A percentile compares a stretch with the other conserved stretches of the same genome.
These are phyloP conservation scores for Eupeodes luniger DNA, from an alignment of 2,888 invertebrate genomes.

Conservation along the genomic window DNA sequence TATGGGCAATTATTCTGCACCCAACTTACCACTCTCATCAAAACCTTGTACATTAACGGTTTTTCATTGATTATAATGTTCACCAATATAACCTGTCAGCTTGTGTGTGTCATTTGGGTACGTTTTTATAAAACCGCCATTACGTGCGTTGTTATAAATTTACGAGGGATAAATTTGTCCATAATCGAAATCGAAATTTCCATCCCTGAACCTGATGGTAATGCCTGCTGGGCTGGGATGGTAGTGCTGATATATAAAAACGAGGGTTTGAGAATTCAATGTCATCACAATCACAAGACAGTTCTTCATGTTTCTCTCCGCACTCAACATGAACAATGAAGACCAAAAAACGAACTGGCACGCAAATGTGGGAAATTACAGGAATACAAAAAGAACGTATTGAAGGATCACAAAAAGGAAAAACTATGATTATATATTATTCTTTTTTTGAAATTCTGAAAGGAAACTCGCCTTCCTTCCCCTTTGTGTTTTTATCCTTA, in stretches of 20 bases:
- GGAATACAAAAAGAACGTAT: slow-evolving; percentile 26
- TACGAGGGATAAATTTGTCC: slow-evolving; percentile 39
- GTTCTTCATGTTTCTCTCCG: slow-evolving; percentile 34
- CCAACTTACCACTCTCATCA: slow-evolving; percentile 8
- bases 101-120: slow-evolving; percentile 1
- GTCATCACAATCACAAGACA: slow-evolving; percentile 65
- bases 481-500: neutral
- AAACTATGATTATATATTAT: slow-evolving; percentile 64
- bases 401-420: slow-evolving; percentile 54
- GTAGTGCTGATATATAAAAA: neutral
- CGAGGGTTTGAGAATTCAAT: slow-evolving; percentile 58
- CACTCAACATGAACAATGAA: neutral
- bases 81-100: slow-evolving; percentile 7
- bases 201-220: slow-evolving; percentile 17
- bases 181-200: slow-evolving; percentile 39
- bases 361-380: slow-evolving; percentile 59
- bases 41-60: slow-evolving; percentile 34
- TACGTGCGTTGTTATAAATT: slow-evolving; percentile 47
- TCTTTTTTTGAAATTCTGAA: neutral
- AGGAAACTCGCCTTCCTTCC: neutral
- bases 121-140: slow-evolving; percentile 58
- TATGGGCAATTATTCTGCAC: slow-evolving; percentile 69
- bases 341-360: slow-evolving; percentile 41
- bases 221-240: neutral
- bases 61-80: slow-evolving; percentile 56